phyloP scores from a whole-genome alignment of 2,797 vertebrate genomes.

The Pempheris klunzingeri region DNA sequence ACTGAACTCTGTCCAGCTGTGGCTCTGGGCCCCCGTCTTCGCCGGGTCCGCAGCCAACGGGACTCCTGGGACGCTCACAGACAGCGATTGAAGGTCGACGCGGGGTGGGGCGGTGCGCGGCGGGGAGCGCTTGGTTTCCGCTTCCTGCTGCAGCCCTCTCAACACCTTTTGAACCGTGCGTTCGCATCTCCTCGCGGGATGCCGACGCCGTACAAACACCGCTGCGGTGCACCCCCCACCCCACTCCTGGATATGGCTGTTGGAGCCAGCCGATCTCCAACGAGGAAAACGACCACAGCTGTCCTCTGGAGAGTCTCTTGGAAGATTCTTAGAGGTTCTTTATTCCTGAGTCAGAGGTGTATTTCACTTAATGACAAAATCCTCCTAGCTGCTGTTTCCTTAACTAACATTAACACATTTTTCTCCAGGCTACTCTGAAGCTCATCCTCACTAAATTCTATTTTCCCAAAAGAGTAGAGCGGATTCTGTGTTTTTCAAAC shows the following conservation, averaged over 20 bases:
- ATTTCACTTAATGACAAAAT: conserved; percentile 3
- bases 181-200: conserved; percentile 15
- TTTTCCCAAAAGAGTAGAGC: neutral
- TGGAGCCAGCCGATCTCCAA: conserved; percentile 5
- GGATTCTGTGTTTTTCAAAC: conserved; percentile 8
- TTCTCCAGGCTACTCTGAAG: conserved; percentile 8
- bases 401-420: conserved; percentile 12
- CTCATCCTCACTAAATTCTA: neutral
- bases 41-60: conserved; percentile 17
- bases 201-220: conserved; percentile 7
- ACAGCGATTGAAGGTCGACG: conserved; percentile 3
- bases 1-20: conserved; percentile 49
- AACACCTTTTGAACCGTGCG: conserved; percentile 7
- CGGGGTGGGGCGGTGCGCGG: neutral
- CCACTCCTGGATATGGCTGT: neutral
- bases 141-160: conserved; percentile 5
- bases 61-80: conserved; percentile 33
- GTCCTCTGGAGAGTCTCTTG: neutral
- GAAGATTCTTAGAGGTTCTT: conserved; percentile 15
- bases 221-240: conserved; percentile 1
- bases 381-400: conserved; percentile 42
- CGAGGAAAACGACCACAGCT: conserved; percentile 1
- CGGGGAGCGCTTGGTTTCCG: conserved; percentile 9
- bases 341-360: neutral
- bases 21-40: conserved; percentile 37